Evolutionary conservation across 1,140 invertebrate genomes (phyloP), one percentile per base, ranked within the genome.

Genomic region (Armadillidium nasatum): DNA sequence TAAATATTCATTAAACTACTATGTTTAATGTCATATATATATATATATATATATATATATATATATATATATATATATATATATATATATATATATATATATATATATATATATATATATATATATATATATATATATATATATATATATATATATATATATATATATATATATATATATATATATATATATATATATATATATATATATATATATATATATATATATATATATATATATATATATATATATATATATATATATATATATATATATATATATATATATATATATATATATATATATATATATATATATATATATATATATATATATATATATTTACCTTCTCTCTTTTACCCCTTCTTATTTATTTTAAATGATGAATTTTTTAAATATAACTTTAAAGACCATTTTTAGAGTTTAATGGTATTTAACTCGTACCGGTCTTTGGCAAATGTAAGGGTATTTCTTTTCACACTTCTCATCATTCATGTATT

Each of bases 251-350:
- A 4, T 15, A 68, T 7, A 19, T 7, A 68, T 7, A 11, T 15
- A 68, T 7, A 19, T 15, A 68, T 15, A 19, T 15, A 68, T 23
- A 68, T 15, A 68, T 23, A 19, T 23, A 68, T 13, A 68, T 13
- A 68, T 7, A 19, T 11, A 68, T 13, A 68, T 13, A 68, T 13
- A 19, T 13, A 68, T 23, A 68, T 23, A 68, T 23, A 68, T 13
- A 68, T 23, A 68, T 13, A 68, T 23, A 68, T 23, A 68, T 23
- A 21, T 7, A 68, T 7, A 68, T 21, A 68, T 7, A 68, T 68
- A 21, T 68, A 68, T 68, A 68, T n/a, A 68, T 68, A 68, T 68
- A 68, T 68, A 68, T 68, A 68, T 68, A 68, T 68, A 68, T 68
- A 68, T 68, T 9, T 67, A 68, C 10, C 21, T 0, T 22, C 23